These are phyloP conservation scores for Oligia latruncula DNA, from an alignment of 2,888 invertebrate species.

Conservation along the genomic window DNA sequence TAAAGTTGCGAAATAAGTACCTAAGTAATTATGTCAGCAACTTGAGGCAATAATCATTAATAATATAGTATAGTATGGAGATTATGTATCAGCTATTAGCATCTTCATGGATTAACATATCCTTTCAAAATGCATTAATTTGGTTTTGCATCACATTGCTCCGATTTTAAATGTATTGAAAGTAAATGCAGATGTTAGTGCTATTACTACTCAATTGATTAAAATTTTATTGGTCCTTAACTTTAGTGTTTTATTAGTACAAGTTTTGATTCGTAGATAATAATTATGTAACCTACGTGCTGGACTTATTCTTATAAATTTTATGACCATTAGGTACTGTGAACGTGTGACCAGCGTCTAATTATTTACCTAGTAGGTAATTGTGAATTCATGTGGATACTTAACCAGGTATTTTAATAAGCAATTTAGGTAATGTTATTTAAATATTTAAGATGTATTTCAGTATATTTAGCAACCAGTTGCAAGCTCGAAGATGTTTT, in stretches of 20 bases:
- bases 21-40: conserved; percentile 21
- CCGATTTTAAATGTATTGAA: conserved; percentile 11
- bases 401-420: conserved; percentile 42
- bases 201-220: conserved; percentile 8
- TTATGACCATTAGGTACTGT: neutral
- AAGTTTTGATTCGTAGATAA: neutral
- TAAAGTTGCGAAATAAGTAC: conserved; percentile 30
- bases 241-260: conserved; percentile 4
- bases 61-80: conserved; percentile 8
- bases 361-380: neutral
- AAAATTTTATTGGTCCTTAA: neutral
- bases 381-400: neutral
- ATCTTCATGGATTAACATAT: conserved; percentile 36
- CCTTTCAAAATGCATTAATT: conserved; percentile 36
- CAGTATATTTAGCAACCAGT: conserved; percentile 15
- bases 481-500: conserved; percentile 10
- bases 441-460: conserved; percentile 14
- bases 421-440: conserved; percentile 8
- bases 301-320: neutral
- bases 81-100: conserved; percentile 33
- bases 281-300: neutral
- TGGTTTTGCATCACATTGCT: conserved; percentile 26
- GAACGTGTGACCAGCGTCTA: neutral
- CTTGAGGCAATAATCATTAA: conserved; percentile 43
- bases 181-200: conserved; percentile 14